Percentiles rank a stretch among this genome's conserved stretches.
Evolutionary conservation across 2,113 vertebrate genomes (phyloP).

Genomic region (Muntiacus muntjak): DNA sequence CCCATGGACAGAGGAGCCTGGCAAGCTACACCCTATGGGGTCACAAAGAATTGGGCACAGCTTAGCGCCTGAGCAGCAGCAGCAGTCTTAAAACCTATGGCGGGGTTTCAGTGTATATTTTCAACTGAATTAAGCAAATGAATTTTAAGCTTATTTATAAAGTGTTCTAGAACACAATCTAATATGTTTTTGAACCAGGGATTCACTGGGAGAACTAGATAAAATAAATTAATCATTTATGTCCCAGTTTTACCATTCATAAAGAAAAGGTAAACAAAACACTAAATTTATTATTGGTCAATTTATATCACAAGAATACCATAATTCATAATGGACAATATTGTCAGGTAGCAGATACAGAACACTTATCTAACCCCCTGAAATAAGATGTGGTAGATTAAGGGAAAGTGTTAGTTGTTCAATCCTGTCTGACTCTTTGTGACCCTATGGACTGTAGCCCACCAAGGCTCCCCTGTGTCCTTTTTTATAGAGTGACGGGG

Average conservation of each 20-base stretch:
- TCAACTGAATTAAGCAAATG: background rate
- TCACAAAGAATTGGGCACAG: rapidly evolving
- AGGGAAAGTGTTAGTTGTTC: background rate
- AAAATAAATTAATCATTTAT: background rate
- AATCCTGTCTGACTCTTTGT: background rate
- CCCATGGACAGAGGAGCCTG: background rate
- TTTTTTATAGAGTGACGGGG: background rate
- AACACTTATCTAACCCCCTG: background rate
- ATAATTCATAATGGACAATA: background rate
- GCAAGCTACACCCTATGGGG: background rate
- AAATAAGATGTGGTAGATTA: background rate
- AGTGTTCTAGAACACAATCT: background rate
- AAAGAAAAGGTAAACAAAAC: background rate
- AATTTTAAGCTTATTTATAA: background rate
- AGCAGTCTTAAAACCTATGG: background rate
- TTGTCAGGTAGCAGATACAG: background rate
- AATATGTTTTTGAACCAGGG: background rate
- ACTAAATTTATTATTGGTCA: background rate
- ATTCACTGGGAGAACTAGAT: background rate
- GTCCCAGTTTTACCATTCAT: background rate
- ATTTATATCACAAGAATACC: background rate
- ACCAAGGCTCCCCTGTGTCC: background rate
- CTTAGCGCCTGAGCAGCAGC: background rate
- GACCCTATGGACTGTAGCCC: background rate
- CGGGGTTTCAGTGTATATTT: background rate